A percentile compares a stretch with the other conserved stretches of the same genome.
phyloP scores from a whole-genome alignment of 2,113 vertebrate genomes.

The Genyomyrus donnyi region DNA sequence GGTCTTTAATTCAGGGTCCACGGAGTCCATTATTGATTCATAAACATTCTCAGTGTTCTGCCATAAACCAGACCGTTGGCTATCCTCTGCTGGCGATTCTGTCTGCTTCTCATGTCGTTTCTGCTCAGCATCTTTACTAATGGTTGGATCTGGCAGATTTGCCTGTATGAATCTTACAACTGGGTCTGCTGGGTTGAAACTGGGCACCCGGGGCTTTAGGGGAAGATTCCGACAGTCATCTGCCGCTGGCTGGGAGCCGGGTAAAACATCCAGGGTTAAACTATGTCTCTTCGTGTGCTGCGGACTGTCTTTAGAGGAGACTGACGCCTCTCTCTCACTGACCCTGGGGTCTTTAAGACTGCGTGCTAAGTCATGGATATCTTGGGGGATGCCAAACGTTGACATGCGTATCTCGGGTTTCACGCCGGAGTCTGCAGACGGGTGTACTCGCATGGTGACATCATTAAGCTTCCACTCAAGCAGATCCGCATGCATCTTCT shows the following conservation, averaged over 20 bases:
- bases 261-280: not conserved
- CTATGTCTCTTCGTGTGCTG: not conserved
- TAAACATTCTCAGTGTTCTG: constrained; percentile 45
- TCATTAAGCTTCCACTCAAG: not conserved
- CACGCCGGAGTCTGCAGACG: not conserved
- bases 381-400: constrained; percentile 40
- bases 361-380: constrained; percentile 19
- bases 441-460: not conserved
- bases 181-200: constrained; percentile 17
- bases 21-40: constrained; percentile 40
- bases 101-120: not conserved
- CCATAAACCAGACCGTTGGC: constrained; percentile 24
- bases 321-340: not conserved
- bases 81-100: not conserved
- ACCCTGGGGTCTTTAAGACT: constrained; percentile 11
- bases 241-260: not conserved
- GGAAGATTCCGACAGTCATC: not conserved
- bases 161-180: not conserved
- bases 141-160: not conserved
- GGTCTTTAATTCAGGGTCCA: not conserved
- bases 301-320: not conserved
- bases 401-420: constrained; percentile 34
- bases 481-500: not conserved
- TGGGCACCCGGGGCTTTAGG: not conserved
- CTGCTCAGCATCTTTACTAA: not conserved